A percentile compares a stretch with the other conserved stretches of the same genome.
Evolutionary conservation across 1,140 invertebrate species (phyloP).

Genomic region (Papilio helenus): DNA sequence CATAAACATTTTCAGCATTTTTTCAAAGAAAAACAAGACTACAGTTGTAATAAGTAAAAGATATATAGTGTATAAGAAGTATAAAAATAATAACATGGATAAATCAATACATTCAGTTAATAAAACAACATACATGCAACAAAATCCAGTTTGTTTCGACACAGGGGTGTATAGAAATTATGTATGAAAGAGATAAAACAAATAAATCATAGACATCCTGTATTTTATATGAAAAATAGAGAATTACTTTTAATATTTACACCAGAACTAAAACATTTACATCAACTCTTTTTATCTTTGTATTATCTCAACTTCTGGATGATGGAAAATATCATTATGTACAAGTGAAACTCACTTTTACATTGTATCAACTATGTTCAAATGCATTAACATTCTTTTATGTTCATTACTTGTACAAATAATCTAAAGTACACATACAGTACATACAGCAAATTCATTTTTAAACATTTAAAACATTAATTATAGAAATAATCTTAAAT

Average conservation of each 20-base stretch:
- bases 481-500: background rate
- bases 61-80: too few species aligned
- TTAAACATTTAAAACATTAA: slow-evolving; percentile 7
- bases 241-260: too few species aligned
- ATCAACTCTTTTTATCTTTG: too few species aligned
- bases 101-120: background rate
- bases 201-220: background rate
- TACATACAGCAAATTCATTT: background rate
- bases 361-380: background rate
- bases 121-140: background rate
- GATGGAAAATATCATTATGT: too few species aligned
- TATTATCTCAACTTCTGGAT: too few species aligned
- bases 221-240: background rate
- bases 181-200: background rate
- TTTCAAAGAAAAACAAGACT: background rate
- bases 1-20: background rate
- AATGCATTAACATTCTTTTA: background rate
- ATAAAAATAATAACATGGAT: background rate
- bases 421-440: background rate
- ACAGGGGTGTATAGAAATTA: background rate
- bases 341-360: too few species aligned
- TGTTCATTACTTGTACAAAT: background rate
- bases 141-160: background rate
- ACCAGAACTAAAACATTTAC: too few species aligned
- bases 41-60: background rate